phyloP scores from a whole-genome alignment of 1,140 invertebrate species.

The Cryptotermes secundus region DNA sequence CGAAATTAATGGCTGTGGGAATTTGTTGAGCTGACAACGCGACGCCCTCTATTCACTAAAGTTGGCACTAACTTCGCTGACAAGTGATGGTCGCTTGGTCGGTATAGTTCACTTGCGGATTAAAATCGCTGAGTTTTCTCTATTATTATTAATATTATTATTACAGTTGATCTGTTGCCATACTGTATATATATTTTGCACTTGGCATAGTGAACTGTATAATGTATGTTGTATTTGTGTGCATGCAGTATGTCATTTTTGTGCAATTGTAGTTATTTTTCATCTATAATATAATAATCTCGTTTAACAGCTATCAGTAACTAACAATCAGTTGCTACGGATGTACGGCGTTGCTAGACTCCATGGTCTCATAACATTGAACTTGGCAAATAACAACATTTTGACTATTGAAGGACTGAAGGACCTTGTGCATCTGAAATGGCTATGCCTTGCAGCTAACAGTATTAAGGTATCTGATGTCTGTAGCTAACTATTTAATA shows the following conservation, averaged over 20 bases:
- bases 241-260: background rate
- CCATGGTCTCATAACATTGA: slow-evolving; percentile 74
- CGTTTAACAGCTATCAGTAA: slow-evolving; percentile 72
- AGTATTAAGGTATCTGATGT: slow-evolving; percentile 61
- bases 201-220: no score
- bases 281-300: slow-evolving; percentile 35
- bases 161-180: no score
- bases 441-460: slow-evolving; percentile 71
- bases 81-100: no score
- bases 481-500: no score
- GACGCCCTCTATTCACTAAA: no score
- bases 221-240: slow-evolving; percentile 21
- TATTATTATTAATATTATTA: no score
- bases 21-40: no score
- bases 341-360: slow-evolving; percentile 84
- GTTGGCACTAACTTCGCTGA: no score
- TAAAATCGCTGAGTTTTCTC: no score
- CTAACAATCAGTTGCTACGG: slow-evolving; percentile 77
- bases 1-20: no score
- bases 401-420: slow-evolving; percentile 85
- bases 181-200: no score
- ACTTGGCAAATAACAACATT: slow-evolving; percentile 85
- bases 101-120: no score
- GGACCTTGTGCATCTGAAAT: slow-evolving; percentile 75
- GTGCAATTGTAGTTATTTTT: background rate